Conservation (phyloP, 2,888 invertebrate genomes). For the Stenoptilia bipunctidactyla region DNA sequence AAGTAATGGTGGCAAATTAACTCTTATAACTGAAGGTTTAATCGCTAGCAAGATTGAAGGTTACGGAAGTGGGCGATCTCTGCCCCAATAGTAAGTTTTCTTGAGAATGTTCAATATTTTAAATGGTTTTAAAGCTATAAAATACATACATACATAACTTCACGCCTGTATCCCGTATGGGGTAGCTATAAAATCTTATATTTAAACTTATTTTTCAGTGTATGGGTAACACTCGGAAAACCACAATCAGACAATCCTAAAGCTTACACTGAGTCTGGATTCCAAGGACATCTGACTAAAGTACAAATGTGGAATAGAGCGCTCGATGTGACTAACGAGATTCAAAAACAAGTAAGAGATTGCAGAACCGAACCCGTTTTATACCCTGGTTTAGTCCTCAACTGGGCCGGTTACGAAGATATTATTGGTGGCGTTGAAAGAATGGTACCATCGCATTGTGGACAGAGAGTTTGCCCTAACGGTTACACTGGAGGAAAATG, state of each 20-base stretch:
- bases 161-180: too few relatives aligned
- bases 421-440: slow-evolving; percentile 90
- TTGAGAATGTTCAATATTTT: too few relatives aligned
- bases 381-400: slow-evolving; percentile 85
- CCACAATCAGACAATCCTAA: slow-evolving; percentile 86
- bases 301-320: slow-evolving; percentile 95
- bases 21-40: slow-evolving; percentile 94
- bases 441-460: slow-evolving; percentile 92
- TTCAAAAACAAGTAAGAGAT: slow-evolving; percentile 93
- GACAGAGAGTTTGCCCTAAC: slow-evolving; percentile 88
- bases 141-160: too few relatives aligned
- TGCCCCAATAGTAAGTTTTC: slow-evolving; percentile 83
- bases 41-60: slow-evolving; percentile 93
- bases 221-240: slow-evolving; percentile 93
- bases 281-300: slow-evolving; percentile 94
- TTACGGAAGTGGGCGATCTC: slow-evolving; percentile 84
- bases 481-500: slow-evolving; percentile 90
- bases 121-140: too few relatives aligned
- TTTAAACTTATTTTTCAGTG: slow-evolving; percentile 65
- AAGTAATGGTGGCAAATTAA: slow-evolving; percentile 84
- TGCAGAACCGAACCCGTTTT: slow-evolving; percentile 93
- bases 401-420: slow-evolving; percentile 95
- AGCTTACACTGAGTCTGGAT: slow-evolving; percentile 89
- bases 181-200: too few relatives aligned
- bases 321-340: slow-evolving; percentile 90